Conservation (phyloP, 2,113 vertebrate species). For the Barnardius zonarius region DNA sequence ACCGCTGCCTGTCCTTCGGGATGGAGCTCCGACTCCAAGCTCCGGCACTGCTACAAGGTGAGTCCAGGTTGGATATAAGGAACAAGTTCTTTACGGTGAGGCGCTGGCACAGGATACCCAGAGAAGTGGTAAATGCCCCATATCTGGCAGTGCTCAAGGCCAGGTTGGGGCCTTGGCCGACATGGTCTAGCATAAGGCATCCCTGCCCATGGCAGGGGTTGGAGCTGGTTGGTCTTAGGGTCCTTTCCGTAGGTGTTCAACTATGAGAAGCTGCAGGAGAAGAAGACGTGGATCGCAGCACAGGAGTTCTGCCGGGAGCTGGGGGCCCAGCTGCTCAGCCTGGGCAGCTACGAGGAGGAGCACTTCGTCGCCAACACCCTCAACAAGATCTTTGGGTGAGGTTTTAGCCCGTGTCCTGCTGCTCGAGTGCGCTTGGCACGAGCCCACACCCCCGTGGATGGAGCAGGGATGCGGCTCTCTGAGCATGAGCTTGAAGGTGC, state of each 20-base stretch:
- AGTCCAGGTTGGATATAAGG: background rate
- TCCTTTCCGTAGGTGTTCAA: conserved; percentile 82
- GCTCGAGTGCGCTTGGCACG: fast-evolving
- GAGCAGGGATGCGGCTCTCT: background rate
- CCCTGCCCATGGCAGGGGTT: background rate
- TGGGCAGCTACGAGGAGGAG: conserved; percentile 86
- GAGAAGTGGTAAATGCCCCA: background rate
- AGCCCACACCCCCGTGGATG: background rate
- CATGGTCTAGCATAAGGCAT: background rate
- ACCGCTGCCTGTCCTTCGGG: conserved; percentile 82
- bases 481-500: background rate
- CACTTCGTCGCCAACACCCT: conserved; percentile 85
- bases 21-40: conserved; percentile 85
- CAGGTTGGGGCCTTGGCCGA: background rate
- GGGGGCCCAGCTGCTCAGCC: conserved; percentile 89
- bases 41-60: conserved; percentile 95
- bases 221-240: background rate
- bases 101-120: background rate
- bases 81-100: background rate
- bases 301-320: conserved; percentile 84
- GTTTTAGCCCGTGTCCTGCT: fast-evolving
- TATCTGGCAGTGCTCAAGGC: background rate
- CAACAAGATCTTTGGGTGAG: conserved; percentile 90
- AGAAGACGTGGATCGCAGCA: conserved; percentile 87
- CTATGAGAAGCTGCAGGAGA: conserved; percentile 82